phyloP scores from a whole-genome alignment of 2,797 vertebrate genomes.

The Sciaenops ocellatus region DNA sequence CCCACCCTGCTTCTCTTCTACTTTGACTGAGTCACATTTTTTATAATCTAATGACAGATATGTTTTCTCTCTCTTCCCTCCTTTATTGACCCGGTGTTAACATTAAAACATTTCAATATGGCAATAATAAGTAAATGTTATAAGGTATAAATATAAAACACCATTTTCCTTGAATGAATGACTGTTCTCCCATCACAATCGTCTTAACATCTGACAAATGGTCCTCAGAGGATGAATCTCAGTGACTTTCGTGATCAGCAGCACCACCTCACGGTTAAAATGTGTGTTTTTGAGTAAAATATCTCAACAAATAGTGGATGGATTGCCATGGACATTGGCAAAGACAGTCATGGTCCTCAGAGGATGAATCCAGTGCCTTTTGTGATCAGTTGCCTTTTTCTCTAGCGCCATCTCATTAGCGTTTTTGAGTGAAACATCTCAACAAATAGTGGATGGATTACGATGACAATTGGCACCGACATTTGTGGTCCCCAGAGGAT shows the following conservation, averaged over 20 bases:
- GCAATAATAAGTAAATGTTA: not conserved
- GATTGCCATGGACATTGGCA: not conserved
- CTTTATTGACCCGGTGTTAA: not conserved
- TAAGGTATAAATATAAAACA: too few species aligned
- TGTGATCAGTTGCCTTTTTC: not conserved
- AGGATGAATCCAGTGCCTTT: not conserved
- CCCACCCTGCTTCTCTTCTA: not conserved
- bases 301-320: not conserved
- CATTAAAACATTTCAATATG: not conserved
- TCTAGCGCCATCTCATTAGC: not conserved
- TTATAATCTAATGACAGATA: constrained; percentile 3
- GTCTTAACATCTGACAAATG: too few species aligned
- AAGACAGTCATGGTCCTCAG: not conserved
- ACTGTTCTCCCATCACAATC: too few species aligned
- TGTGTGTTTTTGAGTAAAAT: not conserved
- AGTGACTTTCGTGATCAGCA: not conserved
- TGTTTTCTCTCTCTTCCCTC: constrained; percentile 4
- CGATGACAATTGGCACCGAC: too few species aligned
- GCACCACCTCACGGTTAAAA: not conserved
- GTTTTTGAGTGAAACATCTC: too few species aligned
- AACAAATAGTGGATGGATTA: too few species aligned
- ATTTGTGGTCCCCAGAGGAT: too few species aligned
- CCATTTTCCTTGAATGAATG: too few species aligned
- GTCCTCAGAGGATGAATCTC: not conserved
- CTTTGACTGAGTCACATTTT: constrained; percentile 2